Evolutionary conservation across 2,888 invertebrate genomes (phyloP).

Genomic region (Suillia variegata): DNA sequence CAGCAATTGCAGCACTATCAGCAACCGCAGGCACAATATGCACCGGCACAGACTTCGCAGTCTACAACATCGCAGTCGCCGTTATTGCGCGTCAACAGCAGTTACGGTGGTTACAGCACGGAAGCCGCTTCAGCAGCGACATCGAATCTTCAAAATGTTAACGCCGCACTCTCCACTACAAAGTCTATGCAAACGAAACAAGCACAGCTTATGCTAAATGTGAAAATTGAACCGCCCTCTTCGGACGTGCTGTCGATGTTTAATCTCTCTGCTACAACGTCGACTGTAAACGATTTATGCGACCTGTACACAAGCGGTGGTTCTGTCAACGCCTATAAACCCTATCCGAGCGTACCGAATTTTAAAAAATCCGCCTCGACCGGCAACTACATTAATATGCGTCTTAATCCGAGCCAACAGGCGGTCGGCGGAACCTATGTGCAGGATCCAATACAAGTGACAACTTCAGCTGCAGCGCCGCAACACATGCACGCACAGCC

Average conservation of each 20-base stretch:
- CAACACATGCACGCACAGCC: conserved; percentile 38
- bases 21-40: conserved; percentile 34
- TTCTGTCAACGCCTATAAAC: conserved; percentile 45
- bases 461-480: too few relatives aligned
- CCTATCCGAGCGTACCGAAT: conserved; percentile 47
- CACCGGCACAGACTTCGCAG: conserved; percentile 36
- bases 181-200: background rate
- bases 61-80: conserved; percentile 28
- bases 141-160: background rate
- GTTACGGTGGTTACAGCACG: conserved; percentile 11
- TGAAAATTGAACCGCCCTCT: conserved; percentile 51
- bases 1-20: conserved; percentile 36
- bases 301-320: conserved; percentile 10
- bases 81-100: conserved; percentile 31
- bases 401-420: too few relatives aligned
- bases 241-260: conserved; percentile 49
- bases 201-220: conserved; percentile 36
- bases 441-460: conserved; percentile 26
- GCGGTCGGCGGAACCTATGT: conserved; percentile 23
- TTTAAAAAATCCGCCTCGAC: conserved; percentile 58
- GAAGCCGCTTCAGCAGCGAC: conserved; percentile 16
- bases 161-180: background rate
- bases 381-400: conserved; percentile 53
- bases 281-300: background rate
- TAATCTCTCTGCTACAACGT: conserved; percentile 25